phyloP scores from a whole-genome alignment of 2,113 vertebrate genomes.

The Gambusia holbrooki region DNA sequence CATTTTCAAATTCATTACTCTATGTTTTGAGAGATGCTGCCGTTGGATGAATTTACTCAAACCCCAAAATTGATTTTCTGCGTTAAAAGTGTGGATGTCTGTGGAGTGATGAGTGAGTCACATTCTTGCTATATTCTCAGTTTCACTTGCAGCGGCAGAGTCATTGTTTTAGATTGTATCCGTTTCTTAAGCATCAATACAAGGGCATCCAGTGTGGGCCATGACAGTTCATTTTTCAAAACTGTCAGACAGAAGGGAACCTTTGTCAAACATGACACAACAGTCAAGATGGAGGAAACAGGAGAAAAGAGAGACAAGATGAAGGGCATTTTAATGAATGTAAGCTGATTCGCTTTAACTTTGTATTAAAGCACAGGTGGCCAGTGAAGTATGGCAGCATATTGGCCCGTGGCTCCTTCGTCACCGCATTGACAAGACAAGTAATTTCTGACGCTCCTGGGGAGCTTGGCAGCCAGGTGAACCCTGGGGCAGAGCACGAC shows the following conservation, averaged over 20 bases:
- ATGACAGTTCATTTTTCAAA: neutral
- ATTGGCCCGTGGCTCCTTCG: conserved; percentile 58
- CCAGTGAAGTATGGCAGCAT: conserved; percentile 57
- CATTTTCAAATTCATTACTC: neutral
- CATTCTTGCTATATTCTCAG: neutral
- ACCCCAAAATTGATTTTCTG: neutral
- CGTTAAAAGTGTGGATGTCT: neutral
- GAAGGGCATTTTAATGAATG: conserved; percentile 41
- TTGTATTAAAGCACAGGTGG: conserved; percentile 53
- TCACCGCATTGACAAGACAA: conserved; percentile 51
- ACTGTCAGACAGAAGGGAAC: conserved; percentile 12
- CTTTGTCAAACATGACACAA: conserved; percentile 8
- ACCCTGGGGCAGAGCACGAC: conserved; percentile 35
- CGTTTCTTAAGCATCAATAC: neutral
- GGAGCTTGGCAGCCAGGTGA: conserved; percentile 56
- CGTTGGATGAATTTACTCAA: neutral
- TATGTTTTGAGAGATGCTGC: neutral
- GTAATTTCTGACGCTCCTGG: conserved; percentile 58
- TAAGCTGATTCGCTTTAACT: conserved; percentile 38
- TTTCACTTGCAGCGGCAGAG: neutral
- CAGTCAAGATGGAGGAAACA: neutral
- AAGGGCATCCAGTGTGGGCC: neutral
- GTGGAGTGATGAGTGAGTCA: neutral
- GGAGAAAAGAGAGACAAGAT: conserved; percentile 1
- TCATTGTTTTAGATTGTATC: neutral